Conservation (phyloP, 2,797 vertebrate species). For the Smutsia temminckii region DNA sequence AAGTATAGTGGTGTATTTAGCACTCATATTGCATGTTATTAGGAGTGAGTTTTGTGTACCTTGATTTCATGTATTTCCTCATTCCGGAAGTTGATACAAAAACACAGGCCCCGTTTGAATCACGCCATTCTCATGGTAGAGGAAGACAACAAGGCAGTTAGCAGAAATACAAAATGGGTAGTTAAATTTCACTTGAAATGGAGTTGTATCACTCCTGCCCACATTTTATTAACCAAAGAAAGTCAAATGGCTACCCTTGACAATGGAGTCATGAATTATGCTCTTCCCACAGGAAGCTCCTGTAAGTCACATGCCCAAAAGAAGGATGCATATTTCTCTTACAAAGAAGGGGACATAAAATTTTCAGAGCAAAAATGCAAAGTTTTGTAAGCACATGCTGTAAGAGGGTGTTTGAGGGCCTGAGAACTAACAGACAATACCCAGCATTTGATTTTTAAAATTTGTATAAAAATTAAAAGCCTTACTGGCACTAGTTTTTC, state of each 20-base stretch:
- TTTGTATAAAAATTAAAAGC: conserved; percentile 33
- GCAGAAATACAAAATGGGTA: background rate
- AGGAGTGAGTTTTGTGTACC: background rate
- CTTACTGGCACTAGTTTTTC: conserved; percentile 38
- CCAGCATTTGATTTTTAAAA: background rate
- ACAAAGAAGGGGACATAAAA: background rate
- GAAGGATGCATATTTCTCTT: background rate
- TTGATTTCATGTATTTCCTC: background rate
- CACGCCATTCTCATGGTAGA: background rate
- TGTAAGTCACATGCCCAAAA: background rate
- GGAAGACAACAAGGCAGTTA: background rate
- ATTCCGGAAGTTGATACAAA: background rate
- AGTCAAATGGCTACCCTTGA: background rate
- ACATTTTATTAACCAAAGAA: conserved; percentile 23
- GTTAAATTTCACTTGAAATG: background rate
- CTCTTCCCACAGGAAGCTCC: background rate
- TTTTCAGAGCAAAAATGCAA: background rate
- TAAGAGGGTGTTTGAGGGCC: background rate
- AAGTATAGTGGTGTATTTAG: background rate
- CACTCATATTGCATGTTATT: background rate
- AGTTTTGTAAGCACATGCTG: background rate
- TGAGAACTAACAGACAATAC: background rate
- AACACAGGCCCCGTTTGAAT: background rate
- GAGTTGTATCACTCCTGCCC: background rate
- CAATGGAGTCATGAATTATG: background rate